A percentile compares a stretch with the other conserved stretches of the same genome.
These are phyloP conservation scores for Neogale vison DNA, from an alignment of 2,113 vertebrate genomes.

Conservation along the genomic window DNA sequence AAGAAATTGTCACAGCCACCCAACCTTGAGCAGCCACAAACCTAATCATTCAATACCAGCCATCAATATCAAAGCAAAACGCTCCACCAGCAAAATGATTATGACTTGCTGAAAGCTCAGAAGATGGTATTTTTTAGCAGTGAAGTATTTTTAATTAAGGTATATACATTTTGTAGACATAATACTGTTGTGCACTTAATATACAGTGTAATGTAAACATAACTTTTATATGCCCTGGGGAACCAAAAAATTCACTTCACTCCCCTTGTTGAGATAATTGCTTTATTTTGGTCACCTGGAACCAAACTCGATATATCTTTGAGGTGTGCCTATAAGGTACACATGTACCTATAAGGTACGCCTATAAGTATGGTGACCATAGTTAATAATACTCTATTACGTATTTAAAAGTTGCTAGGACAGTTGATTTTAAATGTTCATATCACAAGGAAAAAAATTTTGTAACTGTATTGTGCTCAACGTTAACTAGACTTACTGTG, in stretches of 20 bases:
- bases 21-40: neutral
- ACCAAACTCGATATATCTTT: neutral
- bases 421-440: neutral
- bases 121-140: neutral
- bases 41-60: neutral
- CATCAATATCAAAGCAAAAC: neutral
- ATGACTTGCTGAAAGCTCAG: neutral
- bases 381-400: neutral
- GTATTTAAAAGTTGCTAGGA: neutral
- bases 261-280: neutral
- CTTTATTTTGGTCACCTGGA: neutral
- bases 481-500: neutral
- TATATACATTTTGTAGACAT: neutral
- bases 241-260: neutral
- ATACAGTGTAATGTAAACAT: neutral
- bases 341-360: neutral
- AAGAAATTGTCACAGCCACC: neutral
- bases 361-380: neutral
- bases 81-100: neutral
- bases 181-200: neutral
- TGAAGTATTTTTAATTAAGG: neutral
- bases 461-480: neutral
- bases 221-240: neutral
- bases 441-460: neutral
- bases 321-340: neutral